phyloP scores from a whole-genome alignment of 92 coral and sea anemone genomes.

The Nematostella vectensis region DNA sequence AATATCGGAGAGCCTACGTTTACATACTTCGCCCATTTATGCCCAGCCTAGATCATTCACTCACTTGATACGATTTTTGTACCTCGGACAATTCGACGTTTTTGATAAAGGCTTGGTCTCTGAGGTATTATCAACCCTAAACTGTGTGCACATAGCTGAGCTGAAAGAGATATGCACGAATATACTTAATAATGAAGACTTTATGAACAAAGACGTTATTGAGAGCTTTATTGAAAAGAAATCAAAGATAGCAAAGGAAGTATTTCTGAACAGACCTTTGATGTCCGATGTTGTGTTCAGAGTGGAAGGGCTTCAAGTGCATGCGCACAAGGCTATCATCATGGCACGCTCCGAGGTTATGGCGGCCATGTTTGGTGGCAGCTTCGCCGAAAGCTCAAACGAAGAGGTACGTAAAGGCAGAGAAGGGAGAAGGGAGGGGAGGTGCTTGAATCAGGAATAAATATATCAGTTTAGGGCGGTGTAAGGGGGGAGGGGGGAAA shows the following conservation, averaged over 20 bases:
- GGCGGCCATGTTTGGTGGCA: conserved; percentile 91
- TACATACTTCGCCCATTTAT: too few relatives aligned
- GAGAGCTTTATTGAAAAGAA: conserved; percentile 17
- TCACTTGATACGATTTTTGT: conserved; percentile 57
- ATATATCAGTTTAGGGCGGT: too few relatives aligned
- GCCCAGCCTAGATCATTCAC: conserved; percentile 39
- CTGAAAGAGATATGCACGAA: conserved; percentile 42
- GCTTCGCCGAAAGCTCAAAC: conserved; percentile 61
- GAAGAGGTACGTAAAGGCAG: conserved; percentile 28
- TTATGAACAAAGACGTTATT: conserved; percentile 21
- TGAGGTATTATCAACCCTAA: too few relatives aligned
- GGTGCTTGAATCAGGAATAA: too few relatives aligned
- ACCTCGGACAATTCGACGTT: conserved; percentile 45
- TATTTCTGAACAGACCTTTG: conserved; percentile 65
- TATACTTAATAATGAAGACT: conserved; percentile 26
- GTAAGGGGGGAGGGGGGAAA: conserved; percentile 5
- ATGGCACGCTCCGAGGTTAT: conserved; percentile 89
- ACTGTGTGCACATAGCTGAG: conserved; percentile 18
- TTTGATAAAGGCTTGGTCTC: conserved; percentile 30
- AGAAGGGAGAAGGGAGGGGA: conserved; percentile 5
- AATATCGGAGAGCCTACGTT: too few relatives aligned
- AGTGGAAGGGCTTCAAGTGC: conserved; percentile 47
- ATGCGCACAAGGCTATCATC: conserved; percentile 70
- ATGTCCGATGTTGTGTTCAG: conserved; percentile 72
- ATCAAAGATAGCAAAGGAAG: conserved; percentile 9